Evolutionary conservation across 1,140 invertebrate genomes (phyloP).

Genomic region (Ganaspis sp.): DNA sequence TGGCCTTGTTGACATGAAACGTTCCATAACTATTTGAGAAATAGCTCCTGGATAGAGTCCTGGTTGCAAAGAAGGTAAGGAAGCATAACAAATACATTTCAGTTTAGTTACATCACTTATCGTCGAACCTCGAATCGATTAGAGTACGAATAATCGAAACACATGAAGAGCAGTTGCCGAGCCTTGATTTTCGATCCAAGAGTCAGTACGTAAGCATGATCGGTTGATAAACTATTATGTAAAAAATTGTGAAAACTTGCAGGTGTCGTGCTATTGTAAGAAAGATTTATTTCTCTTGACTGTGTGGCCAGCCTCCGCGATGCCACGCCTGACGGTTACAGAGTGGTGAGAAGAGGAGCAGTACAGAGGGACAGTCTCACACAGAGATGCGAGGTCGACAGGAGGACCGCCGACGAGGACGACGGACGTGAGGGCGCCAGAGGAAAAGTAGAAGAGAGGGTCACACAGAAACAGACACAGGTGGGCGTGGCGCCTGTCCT

Average conservation of each 20-base stretch:
- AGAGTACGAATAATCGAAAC: background rate
- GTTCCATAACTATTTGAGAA: no score
- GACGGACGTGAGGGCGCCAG: conserved; percentile 53
- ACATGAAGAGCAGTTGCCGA: background rate
- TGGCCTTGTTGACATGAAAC: no score
- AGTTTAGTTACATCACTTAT: no score
- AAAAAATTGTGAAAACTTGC: background rate
- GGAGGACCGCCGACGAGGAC: conserved; percentile 46
- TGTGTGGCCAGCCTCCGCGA: conserved; percentile 16
- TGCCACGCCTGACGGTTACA: conserved; percentile 19
- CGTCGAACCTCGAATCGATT: no score
- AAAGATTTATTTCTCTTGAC: background rate
- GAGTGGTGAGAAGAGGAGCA: background rate
- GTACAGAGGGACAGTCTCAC: conserved; percentile 13
- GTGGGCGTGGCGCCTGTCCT: conserved; percentile 71
- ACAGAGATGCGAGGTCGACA: conserved; percentile 15
- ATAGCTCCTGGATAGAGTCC: no score
- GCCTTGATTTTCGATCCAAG: background rate
- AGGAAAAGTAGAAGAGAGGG: conserved; percentile 52
- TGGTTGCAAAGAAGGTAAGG: no score
- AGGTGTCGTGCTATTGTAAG: conserved; percentile 3
- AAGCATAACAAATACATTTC: no score
- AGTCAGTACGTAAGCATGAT: conserved; percentile 2
- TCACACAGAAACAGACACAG: conserved; percentile 57
- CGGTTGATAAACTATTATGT: background rate